Evolutionary conservation across 2,888 invertebrate genomes (phyloP).

Genomic region (Hemaris fuciformis): DNA sequence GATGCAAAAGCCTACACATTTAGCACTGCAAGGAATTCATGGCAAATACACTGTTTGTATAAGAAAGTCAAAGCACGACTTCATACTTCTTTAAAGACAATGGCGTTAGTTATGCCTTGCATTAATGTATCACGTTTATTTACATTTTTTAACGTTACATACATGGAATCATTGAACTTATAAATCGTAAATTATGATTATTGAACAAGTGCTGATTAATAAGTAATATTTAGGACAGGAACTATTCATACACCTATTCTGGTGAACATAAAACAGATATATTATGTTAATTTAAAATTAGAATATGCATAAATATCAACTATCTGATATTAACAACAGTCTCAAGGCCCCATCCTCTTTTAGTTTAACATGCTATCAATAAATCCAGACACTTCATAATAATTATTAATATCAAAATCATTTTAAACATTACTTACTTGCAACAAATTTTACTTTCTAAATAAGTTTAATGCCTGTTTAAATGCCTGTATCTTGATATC

Average conservation of each 20-base stretch:
- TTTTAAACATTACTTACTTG: not conserved
- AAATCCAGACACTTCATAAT: too few species aligned
- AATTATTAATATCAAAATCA: not conserved
- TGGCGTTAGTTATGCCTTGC: slow-evolving; percentile 31
- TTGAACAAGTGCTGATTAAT: slow-evolving; percentile 65
- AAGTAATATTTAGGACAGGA: slow-evolving; percentile 60
- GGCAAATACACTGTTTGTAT: not conserved
- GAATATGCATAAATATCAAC: slow-evolving; percentile 8
- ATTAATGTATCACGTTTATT: slow-evolving; percentile 25
- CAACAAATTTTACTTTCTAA: not conserved
- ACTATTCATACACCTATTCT: slow-evolving; percentile 36
- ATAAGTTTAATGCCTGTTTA: not conserved
- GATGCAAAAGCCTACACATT: not conserved
- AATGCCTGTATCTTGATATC: not conserved
- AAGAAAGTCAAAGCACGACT: slow-evolving; percentile 3
- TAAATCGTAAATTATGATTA: slow-evolving; percentile 64
- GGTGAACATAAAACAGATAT: slow-evolving; percentile 47
- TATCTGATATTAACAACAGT: not conserved
- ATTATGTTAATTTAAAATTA: too few species aligned
- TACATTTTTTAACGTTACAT: slow-evolving; percentile 35
- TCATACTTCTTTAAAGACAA: slow-evolving; percentile 25
- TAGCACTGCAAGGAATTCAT: not conserved
- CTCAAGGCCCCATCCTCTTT: too few species aligned
- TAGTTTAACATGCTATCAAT: too few species aligned
- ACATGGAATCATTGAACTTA: slow-evolving; percentile 66